These are phyloP conservation scores for Cyphomyrus discorhynchus DNA, from an alignment of 2,113 vertebrate species.

Conservation along the genomic window DNA sequence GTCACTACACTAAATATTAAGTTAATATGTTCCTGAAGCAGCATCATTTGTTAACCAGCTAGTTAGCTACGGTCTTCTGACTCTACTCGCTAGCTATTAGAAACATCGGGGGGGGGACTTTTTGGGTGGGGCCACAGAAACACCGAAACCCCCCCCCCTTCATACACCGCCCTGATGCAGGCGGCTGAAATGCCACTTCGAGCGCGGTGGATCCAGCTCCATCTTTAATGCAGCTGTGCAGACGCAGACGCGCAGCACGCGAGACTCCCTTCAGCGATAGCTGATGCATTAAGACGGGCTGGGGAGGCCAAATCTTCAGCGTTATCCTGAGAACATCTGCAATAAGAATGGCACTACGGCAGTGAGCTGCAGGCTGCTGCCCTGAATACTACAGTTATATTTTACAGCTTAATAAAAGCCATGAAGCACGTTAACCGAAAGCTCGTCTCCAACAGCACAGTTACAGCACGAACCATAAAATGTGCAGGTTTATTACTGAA, in stretches of 20 bases:
- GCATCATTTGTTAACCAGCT: neutral
- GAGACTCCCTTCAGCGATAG: neutral
- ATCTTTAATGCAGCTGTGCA: neutral
- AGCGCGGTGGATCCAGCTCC: neutral
- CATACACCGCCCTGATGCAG: neutral
- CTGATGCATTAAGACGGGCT: neutral
- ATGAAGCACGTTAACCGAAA: neutral
- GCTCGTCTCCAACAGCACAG: neutral
- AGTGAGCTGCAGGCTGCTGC: neutral
- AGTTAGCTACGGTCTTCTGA: neutral
- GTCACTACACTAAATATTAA: neutral
- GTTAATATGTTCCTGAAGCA: neutral
- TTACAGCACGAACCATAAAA: neutral
- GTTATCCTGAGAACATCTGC: neutral
- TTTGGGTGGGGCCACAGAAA: neutral
- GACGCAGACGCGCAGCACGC: neutral
- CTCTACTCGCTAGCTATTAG: neutral
- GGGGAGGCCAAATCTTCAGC: neutral
- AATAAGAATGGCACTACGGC: neutral
- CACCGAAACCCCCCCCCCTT: no score
- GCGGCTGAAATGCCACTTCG: neutral
- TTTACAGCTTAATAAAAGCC: neutral
- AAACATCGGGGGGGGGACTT: neutral
- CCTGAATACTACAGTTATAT: neutral
- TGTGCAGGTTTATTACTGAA: neutral